phyloP scores from a whole-genome alignment of 1,140 invertebrate genomes.

The Caenorhabditis elegans region DNA sequence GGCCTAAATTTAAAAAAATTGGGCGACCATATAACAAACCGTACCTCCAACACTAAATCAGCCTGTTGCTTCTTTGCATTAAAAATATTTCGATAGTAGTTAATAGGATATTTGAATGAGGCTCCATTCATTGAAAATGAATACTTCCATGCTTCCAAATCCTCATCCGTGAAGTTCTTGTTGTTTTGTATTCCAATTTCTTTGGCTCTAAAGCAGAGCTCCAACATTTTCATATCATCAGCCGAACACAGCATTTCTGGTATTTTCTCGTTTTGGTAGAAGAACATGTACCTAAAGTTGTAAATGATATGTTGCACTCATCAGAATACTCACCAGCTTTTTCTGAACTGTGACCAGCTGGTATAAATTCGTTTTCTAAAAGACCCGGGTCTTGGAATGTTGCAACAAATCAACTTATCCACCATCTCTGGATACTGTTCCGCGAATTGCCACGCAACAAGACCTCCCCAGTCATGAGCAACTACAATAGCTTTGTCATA shows the following conservation, averaged over 20 bases:
- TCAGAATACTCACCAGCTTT: background rate
- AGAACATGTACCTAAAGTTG: conserved; percentile 74
- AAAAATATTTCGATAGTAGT: conserved; percentile 20
- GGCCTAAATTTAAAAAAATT: too few species aligned
- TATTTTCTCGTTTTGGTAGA: conserved; percentile 75
- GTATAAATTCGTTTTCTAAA: background rate
- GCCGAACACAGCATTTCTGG: conserved; percentile 73
- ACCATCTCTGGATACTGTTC: background rate
- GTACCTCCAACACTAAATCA: background rate
- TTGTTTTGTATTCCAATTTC: conserved; percentile 59
- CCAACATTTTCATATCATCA: conserved; percentile 72
- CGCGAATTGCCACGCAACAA: conserved; percentile 75
- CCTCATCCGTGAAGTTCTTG: conserved; percentile 68
- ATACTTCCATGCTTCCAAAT: conserved; percentile 79
- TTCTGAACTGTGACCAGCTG: conserved; percentile 1
- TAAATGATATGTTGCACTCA: too few species aligned
- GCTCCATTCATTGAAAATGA: conserved; percentile 68
- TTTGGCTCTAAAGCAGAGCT: conserved; percentile 71
- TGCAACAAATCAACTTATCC: background rate
- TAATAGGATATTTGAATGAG: background rate
- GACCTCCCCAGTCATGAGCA: conserved; percentile 80
- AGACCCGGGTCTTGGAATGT: background rate
- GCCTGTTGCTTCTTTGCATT: background rate
- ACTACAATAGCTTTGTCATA: conserved; percentile 70
- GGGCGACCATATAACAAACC: too few species aligned